A percentile compares a stretch with the other conserved stretches of the same genome.
phyloP scores from a whole-genome alignment of 2,797 vertebrate species.

The Sebastes elongatus region DNA sequence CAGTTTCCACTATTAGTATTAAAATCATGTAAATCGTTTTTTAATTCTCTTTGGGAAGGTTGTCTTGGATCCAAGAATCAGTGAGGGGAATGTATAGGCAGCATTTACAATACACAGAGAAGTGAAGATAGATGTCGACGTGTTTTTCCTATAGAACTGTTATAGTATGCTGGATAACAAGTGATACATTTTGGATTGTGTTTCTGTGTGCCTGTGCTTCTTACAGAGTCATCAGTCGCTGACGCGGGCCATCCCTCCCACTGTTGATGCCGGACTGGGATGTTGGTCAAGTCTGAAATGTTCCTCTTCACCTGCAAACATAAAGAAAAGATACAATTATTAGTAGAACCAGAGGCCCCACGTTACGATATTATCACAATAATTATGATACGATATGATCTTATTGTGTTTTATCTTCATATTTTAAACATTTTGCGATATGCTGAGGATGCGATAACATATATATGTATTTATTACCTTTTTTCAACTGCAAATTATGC shows the following conservation, averaged over 20 bases:
- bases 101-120: background rate
- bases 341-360: background rate
- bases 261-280: constrained; percentile 95
- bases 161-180: background rate
- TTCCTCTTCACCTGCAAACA: constrained; percentile 93
- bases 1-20: constrained; percentile 36
- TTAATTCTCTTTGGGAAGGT: background rate
- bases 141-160: background rate
- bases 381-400: too few relatives aligned
- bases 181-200: background rate
- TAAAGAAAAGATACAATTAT: background rate
- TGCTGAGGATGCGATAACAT: too few relatives aligned
- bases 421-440: too few relatives aligned
- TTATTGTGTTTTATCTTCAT: too few relatives aligned
- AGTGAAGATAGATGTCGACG: background rate
- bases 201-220: constrained; percentile 50
- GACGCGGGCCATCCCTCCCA: constrained; percentile 99
- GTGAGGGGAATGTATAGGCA: background rate
- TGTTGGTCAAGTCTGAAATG: constrained; percentile 97
- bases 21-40: background rate
- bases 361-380: rapidly evolving
- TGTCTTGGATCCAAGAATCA: background rate
- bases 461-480: too few relatives aligned
- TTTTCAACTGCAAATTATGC: too few relatives aligned
- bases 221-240: constrained; percentile 94